phyloP scores from a whole-genome alignment of 2,888 invertebrate species.

The Lymantria monacha region DNA sequence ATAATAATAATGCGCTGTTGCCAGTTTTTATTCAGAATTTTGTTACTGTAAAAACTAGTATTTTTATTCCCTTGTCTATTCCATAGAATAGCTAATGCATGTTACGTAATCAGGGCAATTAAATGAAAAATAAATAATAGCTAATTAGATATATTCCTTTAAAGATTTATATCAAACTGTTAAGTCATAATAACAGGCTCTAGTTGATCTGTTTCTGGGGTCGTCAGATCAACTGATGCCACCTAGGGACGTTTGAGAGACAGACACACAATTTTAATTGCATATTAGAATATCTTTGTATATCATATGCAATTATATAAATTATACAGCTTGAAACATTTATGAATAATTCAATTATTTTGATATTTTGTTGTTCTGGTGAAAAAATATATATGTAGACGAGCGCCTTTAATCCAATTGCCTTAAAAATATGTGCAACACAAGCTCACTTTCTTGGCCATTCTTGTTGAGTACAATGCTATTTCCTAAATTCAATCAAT shows the following conservation, averaged over 20 bases:
- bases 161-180: constrained; percentile 27
- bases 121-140: constrained; percentile 36
- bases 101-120: constrained; percentile 17
- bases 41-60: no score
- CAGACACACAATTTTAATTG: constrained; percentile 69
- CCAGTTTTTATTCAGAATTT: no score
- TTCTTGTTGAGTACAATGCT: no score
- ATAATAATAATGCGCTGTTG: no score
- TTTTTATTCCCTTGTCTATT: no score
- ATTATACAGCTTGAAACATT: constrained; percentile 37
- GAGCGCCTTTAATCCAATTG: no score
- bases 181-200: constrained; percentile 64
- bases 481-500: no score
- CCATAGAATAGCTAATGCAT: no score
- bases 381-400: no score
- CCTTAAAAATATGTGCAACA: no score
- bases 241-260: constrained; percentile 74
- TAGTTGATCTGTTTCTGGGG: constrained; percentile 33
- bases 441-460: no score
- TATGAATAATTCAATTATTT: constrained; percentile 30
- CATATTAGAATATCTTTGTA: constrained; percentile 48
- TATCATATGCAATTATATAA: constrained; percentile 46
- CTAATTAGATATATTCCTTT: constrained; percentile 45
- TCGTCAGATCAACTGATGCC: constrained; percentile 65
- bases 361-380: background rate